Evolutionary conservation across 2,888 invertebrate genomes (phyloP).

Genomic region (Elysia crispata): DNA sequence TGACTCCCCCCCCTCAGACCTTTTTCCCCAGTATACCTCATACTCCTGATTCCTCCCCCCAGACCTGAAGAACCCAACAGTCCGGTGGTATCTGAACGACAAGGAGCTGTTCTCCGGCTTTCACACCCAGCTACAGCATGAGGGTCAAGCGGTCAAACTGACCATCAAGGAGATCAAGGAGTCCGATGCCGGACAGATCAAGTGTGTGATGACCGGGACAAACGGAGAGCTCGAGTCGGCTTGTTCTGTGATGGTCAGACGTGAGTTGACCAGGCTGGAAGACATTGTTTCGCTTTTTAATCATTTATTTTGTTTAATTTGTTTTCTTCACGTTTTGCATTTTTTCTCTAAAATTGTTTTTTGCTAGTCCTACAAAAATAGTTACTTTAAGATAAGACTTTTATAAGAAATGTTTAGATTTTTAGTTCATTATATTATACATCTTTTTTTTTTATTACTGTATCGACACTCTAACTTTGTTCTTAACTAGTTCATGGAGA

Average conservation of each 20-base stretch:
- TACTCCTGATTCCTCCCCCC: too few relatives aligned
- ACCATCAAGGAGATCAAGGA: conserved; percentile 96
- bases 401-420: too few relatives aligned
- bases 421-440: too few relatives aligned
- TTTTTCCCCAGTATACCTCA: too few relatives aligned
- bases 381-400: too few relatives aligned
- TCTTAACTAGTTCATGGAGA: not conserved
- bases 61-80: conserved; percentile 63
- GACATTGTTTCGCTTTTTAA: too few relatives aligned
- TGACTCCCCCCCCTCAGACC: too few relatives aligned
- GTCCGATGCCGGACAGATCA: conserved; percentile 96
- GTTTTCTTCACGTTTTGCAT: not conserved
- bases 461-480: too few relatives aligned
- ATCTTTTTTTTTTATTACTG: too few relatives aligned
- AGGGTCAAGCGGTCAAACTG: conserved; percentile 84
- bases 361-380: too few relatives aligned
- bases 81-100: conserved; percentile 69
- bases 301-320: too few relatives aligned
- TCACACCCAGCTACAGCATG: conserved; percentile 64
- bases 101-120: conserved; percentile 62
- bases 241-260: conserved; percentile 67
- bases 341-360: too few relatives aligned
- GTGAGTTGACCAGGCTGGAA: conserved; percentile 59
- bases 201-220: conserved; percentile 92
- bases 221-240: conserved; percentile 87